Percentiles rank a stretch among this genome's conserved stretches.
Evolutionary conservation across 2,888 invertebrate genomes (phyloP).

Genomic region (Melanophora roralis): DNA sequence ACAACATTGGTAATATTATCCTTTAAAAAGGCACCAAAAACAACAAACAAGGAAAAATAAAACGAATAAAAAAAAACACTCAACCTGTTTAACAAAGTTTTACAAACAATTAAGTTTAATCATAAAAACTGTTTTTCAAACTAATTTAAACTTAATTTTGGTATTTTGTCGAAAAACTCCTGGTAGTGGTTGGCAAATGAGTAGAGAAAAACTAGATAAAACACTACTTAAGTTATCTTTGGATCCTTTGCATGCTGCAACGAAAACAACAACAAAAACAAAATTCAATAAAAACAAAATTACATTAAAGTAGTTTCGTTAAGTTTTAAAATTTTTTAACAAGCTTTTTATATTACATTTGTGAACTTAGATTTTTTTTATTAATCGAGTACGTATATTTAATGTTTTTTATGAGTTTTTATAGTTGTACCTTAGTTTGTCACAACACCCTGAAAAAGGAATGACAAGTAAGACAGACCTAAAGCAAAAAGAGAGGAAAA

Average conservation of each 20-base stretch:
- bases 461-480: background rate
- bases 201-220: slow-evolving; percentile 38
- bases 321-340: slow-evolving; percentile 3
- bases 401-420: background rate
- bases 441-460: slow-evolving; percentile 14
- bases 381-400: background rate
- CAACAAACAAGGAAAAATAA: background rate
- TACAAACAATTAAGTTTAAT: slow-evolving; percentile 55
- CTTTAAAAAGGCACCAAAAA: background rate
- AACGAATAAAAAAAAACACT: background rate
- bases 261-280: slow-evolving; percentile 2
- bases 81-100: slow-evolving; percentile 25
- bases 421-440: slow-evolving; percentile 13
- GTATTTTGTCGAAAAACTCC: slow-evolving; percentile 10
- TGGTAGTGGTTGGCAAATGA: background rate
- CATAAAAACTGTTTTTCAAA: slow-evolving; percentile 54
- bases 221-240: slow-evolving; percentile 12
- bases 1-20: slow-evolving; percentile 31
- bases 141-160: slow-evolving; percentile 57
- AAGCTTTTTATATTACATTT: slow-evolving; percentile 15
- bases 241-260: no score
- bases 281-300: slow-evolving; percentile 20
- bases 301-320: slow-evolving; percentile 42
- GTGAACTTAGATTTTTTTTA: slow-evolving; percentile 8
- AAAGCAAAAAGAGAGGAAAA: background rate